Evolutionary conservation across 2,113 vertebrate species (phyloP), one percentile per base, ranked within the genome.

Genomic region (Turnix velox): DNA sequence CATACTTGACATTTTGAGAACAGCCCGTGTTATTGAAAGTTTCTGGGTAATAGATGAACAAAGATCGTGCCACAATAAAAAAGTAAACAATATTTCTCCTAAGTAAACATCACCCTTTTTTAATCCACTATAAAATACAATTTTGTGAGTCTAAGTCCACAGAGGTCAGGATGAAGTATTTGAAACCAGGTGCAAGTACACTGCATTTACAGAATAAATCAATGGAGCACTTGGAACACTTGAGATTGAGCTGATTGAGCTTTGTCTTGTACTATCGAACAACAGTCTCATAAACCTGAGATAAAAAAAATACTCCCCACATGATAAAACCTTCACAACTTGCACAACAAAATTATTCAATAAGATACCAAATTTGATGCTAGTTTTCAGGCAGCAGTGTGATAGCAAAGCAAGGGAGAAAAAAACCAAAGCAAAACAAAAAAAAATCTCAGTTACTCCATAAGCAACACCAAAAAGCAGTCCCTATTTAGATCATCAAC

Each of bases 321-420:
- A 5, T 35, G 52, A 48, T 17, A 55, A 71, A n/a, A 7, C 27
- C 46, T 67, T 18, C n/a, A 68, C n/a, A 4, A n/a, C 18, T 57
- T 1, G 0, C n/a, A 90, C 35, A 55, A 39, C 48, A 68, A 8
- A 30, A 49, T 4, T 2, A 6, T 25, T 69, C 39, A 52, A 0
- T 17, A 49, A 74, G 45, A 25, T 7, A 71, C 10, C 28, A 58
- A 33, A 67, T 22, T 42, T 35, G 63, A 27, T 31, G 23, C n/a
- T 54, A 46, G 22, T 42, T 78, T 87, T 68, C 48, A 90, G 78
- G 12, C 62, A 87, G n/a, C 10, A 87, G 6, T 25, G 43, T 2
- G 48, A 61, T 4, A 62, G n/a, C 40, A 92, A 86, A 88, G 18
- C 9, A 66, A 45, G 30, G 27, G 17, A 57, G 42, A 54, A 49